Base-by-base conservation (phyloP, 2,888 invertebrate species). In the Philereme vetulata region DNA sequence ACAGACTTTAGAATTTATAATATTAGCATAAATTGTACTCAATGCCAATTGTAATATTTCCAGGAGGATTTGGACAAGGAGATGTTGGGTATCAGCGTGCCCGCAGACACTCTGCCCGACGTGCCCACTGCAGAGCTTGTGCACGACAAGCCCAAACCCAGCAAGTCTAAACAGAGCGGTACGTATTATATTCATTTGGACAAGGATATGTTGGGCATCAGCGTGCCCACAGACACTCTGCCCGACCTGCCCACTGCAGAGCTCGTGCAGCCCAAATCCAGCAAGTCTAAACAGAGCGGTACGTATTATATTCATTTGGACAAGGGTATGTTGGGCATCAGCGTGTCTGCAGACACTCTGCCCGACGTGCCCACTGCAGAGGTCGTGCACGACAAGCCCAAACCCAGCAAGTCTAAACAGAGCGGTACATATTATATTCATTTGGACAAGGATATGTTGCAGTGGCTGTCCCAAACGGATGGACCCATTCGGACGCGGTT, bases 41-140 rank as follows among this genome's bases (percentile, higher is more conserved):
- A 21, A 21, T 21, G 21, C 21, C 21, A 21, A 1, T 21, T 21
- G 21, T 21, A 1, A 21, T 21, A 21, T 66, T 75, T 65, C 0
- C 83, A 93, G 93, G 97, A 98, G 93, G 97, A 96, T 85, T 93
- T 98, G 66, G 97, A 97, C 86, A 95, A 96, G 78, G 96, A 97
- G 82, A 94, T 97, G 83, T 93, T 98, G 71, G 95, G 95, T 58
- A 96, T 96, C 82, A 95, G 94, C 62, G 95, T 95, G 45, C 94
- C 95, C 6, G 90, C 94, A 6, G 94, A 94, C 78, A 94, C 94
- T 72, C 87, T 97, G 74, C 96, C 96, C 33, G 94, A 95, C 71
- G 95, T 96, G 69, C 96, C 97, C 5, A 88, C 93, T 60, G 88
- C 94, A 1, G 94, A 95, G 62, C 92, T 95, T 62, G 93, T 93